Conservation (phyloP, 1,140 invertebrate genomes). For the Cyclargus thomasi region DNA sequence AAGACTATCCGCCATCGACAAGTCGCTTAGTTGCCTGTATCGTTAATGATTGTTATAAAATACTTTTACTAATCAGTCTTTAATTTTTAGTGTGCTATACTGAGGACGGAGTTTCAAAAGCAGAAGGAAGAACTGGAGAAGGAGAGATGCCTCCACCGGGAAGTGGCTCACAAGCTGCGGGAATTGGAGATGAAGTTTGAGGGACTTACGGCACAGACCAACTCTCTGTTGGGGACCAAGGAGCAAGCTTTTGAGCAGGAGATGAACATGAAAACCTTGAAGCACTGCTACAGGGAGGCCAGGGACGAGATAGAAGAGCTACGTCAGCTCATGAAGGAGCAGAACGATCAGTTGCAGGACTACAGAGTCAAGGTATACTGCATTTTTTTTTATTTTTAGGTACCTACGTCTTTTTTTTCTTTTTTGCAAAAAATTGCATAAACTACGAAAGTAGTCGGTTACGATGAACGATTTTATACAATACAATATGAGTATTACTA, state of each 20-base stretch:
- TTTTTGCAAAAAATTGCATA: too few relatives aligned
- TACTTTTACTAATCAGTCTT: not conserved
- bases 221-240: conserved; percentile 71
- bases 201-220: conserved; percentile 54
- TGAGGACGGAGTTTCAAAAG: conserved; percentile 49
- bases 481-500: too few relatives aligned
- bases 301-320: conserved; percentile 82
- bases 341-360: conserved; percentile 82
- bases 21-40: too few relatives aligned
- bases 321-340: conserved; percentile 80
- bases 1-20: too few relatives aligned
- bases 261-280: conserved; percentile 77
- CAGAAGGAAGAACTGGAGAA: conserved; percentile 65
- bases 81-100: conserved; percentile 51
- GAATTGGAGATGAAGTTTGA: conserved; percentile 65
- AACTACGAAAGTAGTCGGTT: too few relatives aligned
- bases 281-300: conserved; percentile 79
- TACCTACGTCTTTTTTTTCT: too few relatives aligned
- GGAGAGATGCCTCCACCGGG: conserved; percentile 56
- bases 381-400: too few relatives aligned
- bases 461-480: too few relatives aligned
- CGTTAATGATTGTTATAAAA: too few relatives aligned
- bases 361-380: conserved; percentile 80
- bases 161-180: conserved; percentile 53
- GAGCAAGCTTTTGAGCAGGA: conserved; percentile 80